Percentiles rank a stretch among this genome's conserved stretches.
phyloP scores from a whole-genome alignment of 2,113 vertebrate genomes.

The Peucedramus taeniatus region DNA sequence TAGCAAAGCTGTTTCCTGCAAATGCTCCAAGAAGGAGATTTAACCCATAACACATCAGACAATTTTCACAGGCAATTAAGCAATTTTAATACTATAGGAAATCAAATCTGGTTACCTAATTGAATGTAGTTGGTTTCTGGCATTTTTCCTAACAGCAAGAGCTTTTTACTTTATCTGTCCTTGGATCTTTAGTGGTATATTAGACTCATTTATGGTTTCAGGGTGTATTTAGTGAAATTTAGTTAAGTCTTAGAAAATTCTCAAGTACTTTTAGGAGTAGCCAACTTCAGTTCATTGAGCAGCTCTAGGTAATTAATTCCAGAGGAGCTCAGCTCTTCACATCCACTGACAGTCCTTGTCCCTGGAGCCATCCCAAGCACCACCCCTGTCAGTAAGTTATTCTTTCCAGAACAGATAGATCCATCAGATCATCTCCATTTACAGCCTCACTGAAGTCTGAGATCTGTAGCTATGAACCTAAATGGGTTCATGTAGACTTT shows the following conservation, averaged over 20 bases:
- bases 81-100: conserved; percentile 30
- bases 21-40: not conserved
- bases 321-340: not conserved
- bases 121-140: not conserved
- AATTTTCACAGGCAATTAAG: conserved; percentile 48
- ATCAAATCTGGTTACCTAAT: conserved; percentile 28
- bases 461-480: not conserved
- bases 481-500: not conserved
- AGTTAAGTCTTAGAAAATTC: not conserved
- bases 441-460: not conserved
- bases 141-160: not conserved
- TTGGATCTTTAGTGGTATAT: not conserved
- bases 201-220: not conserved
- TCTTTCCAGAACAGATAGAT: not conserved
- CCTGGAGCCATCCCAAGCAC: not conserved
- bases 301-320: not conserved
- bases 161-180: not conserved
- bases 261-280: not conserved
- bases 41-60: conserved; percentile 6
- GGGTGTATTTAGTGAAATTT: not conserved
- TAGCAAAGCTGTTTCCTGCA: not conserved
- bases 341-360: not conserved
- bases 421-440: not conserved
- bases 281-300: not conserved
- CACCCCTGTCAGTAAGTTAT: not conserved